These are phyloP conservation scores for Tinea pellionella DNA, from an alignment of 2,888 invertebrate species.

Conservation along the genomic window DNA sequence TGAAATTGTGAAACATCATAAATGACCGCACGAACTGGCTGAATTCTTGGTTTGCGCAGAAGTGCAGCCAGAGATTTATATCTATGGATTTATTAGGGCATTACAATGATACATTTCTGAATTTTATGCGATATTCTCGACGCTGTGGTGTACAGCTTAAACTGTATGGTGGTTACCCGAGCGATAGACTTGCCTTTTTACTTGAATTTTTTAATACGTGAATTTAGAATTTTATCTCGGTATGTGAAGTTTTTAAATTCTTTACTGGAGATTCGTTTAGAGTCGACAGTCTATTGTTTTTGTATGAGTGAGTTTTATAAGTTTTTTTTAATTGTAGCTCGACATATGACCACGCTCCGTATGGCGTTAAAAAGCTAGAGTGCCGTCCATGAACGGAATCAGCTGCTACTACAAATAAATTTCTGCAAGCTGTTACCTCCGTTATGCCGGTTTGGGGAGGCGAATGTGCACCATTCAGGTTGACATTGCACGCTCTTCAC, in stretches of 20 bases:
- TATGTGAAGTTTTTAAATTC: background rate
- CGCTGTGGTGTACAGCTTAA: slow-evolving; percentile 7
- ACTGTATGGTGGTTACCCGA: background rate
- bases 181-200: background rate
- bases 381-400: no score
- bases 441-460: no score
- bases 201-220: background rate
- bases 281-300: no score
- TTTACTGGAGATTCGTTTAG: background rate
- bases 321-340: no score
- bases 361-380: no score
- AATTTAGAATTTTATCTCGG: background rate
- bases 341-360: no score
- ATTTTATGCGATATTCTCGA: slow-evolving; percentile 16
- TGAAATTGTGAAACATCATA: background rate
- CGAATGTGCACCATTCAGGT: no score
- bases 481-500: no score
- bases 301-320: no score
- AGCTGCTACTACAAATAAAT: no score
- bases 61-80: slow-evolving; percentile 19
- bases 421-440: no score
- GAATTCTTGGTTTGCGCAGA: background rate
- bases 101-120: slow-evolving; percentile 19
- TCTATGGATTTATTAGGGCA: slow-evolving; percentile 24
- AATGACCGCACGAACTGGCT: slow-evolving; percentile 18